A percentile compares a stretch with the other conserved stretches of the same genome.
Conservation (phyloP, 2,797 vertebrate genomes). For the Hafferia zeledoni region DNA sequence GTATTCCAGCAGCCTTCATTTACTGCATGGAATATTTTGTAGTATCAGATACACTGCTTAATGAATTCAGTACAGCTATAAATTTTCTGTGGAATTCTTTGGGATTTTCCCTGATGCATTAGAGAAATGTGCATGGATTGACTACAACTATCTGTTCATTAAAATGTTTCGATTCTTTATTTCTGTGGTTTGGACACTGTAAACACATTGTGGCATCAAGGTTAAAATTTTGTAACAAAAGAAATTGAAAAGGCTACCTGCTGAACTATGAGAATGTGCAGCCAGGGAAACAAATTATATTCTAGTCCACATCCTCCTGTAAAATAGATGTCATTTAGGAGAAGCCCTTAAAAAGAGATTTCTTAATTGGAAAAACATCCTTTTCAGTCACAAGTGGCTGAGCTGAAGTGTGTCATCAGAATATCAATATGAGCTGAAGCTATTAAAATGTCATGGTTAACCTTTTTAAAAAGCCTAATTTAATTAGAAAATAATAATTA, state of each 20-base stretch:
- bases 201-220: neutral
- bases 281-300: constrained; percentile 20
- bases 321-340: constrained; percentile 72
- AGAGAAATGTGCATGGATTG: neutral
- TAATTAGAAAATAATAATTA: constrained; percentile 78
- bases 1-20: neutral
- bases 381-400: constrained; percentile 71
- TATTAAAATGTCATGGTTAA: constrained; percentile 75
- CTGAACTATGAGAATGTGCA: neutral
- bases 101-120: neutral
- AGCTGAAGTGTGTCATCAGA: constrained; percentile 68
- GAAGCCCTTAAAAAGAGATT: constrained; percentile 68
- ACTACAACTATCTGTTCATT: neutral
- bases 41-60: neutral
- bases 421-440: constrained; percentile 73
- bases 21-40: neutral
- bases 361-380: constrained; percentile 69
- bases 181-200: neutral
- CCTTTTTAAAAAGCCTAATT: constrained; percentile 73
- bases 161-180: neutral
- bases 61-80: neutral
- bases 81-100: neutral
- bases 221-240: neutral
- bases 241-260: neutral
- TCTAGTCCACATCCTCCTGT: constrained; percentile 17